Evolutionary conservation across 1,140 invertebrate species (phyloP), one percentile per base, ranked within the genome.

Genomic region (Babylonia areolata): DNA sequence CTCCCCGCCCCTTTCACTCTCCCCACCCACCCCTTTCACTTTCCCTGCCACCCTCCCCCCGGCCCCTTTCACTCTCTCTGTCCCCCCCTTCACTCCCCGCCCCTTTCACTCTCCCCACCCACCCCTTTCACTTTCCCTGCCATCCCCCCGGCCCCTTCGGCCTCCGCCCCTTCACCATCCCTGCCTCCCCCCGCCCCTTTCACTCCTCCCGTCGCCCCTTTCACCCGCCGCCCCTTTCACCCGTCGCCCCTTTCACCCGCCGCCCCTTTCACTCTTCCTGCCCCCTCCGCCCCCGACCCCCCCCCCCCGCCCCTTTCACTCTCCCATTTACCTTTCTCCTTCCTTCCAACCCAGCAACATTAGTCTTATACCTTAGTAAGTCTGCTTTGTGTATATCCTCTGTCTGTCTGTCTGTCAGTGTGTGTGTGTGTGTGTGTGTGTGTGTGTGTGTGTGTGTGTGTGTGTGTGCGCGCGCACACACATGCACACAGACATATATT

Each of bases 21-120:
- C 51, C 69, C 81, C 20, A 80, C 46, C 37, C 51, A 82, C 9
- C 37, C 54, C 17, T 46, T 40, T 85, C 81, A 86, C 81, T 81
- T 85, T 23, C 42, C 51, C 84, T 64, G 40, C 31, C 85, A 54
- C 11, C 28, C 12, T 64, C 23, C 28, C 58, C 28, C 58, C 28
- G 15, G 17, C 23, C 28, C 58, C 28, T n/a, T 11, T 23, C 28
- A 6, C 58, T 23, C 58, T 64, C 2, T 64, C 58, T 64, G 15
- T 64, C 58, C 28, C 12, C 28, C 58, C 28, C 58, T 64, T 23
- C 28, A 0, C 5, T n/a, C 28, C 58, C 28, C 58, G 5, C 58
- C 28, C 5, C 28, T 28, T 11, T 23, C 28, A 71, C 80, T 33
- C 64, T 2, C 46, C 23, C 69, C 40, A 81, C 15, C 71, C 69